Evolutionary conservation across 2,113 vertebrate genomes (phyloP), one percentile per base, ranked within the genome.

Genomic region (Myotis davidii): DNA sequence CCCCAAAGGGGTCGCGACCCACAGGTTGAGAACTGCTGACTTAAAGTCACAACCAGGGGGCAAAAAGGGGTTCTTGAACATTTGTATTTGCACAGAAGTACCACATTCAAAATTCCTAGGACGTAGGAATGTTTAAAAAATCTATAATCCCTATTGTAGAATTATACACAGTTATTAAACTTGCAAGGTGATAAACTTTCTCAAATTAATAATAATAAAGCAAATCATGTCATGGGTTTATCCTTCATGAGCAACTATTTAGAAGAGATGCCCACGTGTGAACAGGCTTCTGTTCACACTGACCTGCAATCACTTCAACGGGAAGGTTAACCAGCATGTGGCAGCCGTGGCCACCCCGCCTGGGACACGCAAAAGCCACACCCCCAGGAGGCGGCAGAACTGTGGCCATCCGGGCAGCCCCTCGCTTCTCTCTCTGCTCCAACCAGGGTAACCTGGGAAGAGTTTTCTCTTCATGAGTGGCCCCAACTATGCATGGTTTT

Each of bases 61-160:
- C 37, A 50, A 77, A 82, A 42, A 69, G 37, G 21, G 25, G 2
- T 39, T 67, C 79, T 85, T 48, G 70, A 83, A 61, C 23, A 64
- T 81, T 76, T 2, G 9, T 72, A n/a, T 29, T 87, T 77, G 86
- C 29, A 67, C 2, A 23, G 48, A 34, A 10, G 21, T 45, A 79
- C 94, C 32, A 89, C 78, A 92, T 74, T 42, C 27, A 64, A 82
- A 82, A 94, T 83, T 91, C 79, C 74, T 79, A 92, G 67, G 64
- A 74, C 54, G 54, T 9, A 56, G 23, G 25, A 23, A 45, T 74
- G 50, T 42, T 42, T n/a, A 11, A 23, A 73, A 78, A 89, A 45
- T 64, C 9, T 69, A 54, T 64, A 69, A 91, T 74, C 18, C 18
- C 39, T 77, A 56, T 64, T 54, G 34, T 11, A 42, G 18, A 5